Percentiles rank a stretch among this genome's conserved stretches.
Conservation (phyloP, 2,888 invertebrate genomes). For the Emesis furor region DNA sequence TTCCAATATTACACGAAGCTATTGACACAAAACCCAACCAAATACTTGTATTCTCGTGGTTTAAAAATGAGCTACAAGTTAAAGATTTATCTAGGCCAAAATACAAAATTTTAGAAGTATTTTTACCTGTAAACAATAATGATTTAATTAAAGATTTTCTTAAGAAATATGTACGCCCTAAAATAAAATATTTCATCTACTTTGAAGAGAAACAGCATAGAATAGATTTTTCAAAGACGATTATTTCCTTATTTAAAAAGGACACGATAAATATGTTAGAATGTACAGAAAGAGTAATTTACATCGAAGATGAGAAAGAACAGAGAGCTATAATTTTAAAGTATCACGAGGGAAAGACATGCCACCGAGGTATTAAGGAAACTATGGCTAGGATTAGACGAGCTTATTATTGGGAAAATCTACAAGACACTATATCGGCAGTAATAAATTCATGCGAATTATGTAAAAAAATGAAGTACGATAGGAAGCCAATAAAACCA, state of each 20-base stretch:
- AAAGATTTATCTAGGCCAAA: conserved; percentile 69
- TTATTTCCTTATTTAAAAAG: conserved; percentile 48
- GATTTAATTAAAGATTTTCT: conserved; percentile 35
- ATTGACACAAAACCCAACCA: too few relatives aligned
- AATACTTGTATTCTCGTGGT: too few relatives aligned
- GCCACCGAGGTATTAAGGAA: conserved; percentile 67
- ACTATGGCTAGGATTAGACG: conserved; percentile 59
- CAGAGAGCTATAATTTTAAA: conserved; percentile 55
- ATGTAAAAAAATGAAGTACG: conserved; percentile 60
- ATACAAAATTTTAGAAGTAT: conserved; percentile 74
- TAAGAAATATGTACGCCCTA: conserved; percentile 7
- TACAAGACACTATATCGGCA: conserved; percentile 61
- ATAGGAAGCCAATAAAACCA: conserved; percentile 54
- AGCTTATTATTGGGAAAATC: conserved; percentile 67
- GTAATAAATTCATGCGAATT: conserved; percentile 52
- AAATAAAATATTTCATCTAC: too few relatives aligned
- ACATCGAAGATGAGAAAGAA: conserved; percentile 45
- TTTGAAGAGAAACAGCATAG: conserved; percentile 45
- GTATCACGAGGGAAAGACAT: conserved; percentile 65
- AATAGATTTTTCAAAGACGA: conserved; percentile 37
- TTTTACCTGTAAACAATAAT: conserved; percentile 63
- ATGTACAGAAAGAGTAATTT: conserved; percentile 53
- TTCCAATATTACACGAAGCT: too few relatives aligned
- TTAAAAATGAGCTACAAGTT: conserved; percentile 36
- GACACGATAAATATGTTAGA: conserved; percentile 49